phyloP scores from a whole-genome alignment of 2,797 vertebrate species.

The Labeo calbasu region DNA sequence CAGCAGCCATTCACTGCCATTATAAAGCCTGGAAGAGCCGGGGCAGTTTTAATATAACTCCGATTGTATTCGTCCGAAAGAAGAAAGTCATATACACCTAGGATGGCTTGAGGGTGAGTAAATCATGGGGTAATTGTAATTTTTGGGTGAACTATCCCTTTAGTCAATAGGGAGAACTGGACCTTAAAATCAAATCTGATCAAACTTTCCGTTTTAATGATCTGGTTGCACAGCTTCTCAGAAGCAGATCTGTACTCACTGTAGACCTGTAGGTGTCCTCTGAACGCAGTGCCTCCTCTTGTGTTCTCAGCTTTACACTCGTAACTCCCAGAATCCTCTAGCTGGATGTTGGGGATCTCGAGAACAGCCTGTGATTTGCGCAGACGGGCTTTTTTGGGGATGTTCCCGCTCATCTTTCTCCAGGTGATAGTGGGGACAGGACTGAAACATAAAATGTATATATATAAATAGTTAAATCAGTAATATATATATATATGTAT shows the following conservation, averaged over 20 bases:
- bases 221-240: background rate
- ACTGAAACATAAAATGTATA: conserved; percentile 71
- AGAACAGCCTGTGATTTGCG: conserved; percentile 95
- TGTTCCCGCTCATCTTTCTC: conserved; percentile 95
- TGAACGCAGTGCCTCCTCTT: conserved; percentile 90
- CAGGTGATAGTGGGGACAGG: conserved; percentile 97
- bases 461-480: no score
- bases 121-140: no score
- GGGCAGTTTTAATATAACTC: no score
- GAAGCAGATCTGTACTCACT: conserved; percentile 81
- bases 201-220: background rate
- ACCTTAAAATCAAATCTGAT: no score
- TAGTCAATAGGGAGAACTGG: no score
- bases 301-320: conserved; percentile 96
- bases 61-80: no score
- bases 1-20: no score
- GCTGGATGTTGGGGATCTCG: conserved; percentile 94
- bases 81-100: no score
- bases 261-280: conserved; percentile 95
- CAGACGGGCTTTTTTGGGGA: conserved; percentile 92
- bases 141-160: no score
- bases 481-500: no score
- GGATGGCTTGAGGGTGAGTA: no score
- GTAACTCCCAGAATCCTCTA: conserved; percentile 91
- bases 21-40: no score